These are phyloP conservation scores for Oreotrochilus melanogaster DNA, from an alignment of 2,113 vertebrate genomes.

Conservation along the genomic window DNA sequence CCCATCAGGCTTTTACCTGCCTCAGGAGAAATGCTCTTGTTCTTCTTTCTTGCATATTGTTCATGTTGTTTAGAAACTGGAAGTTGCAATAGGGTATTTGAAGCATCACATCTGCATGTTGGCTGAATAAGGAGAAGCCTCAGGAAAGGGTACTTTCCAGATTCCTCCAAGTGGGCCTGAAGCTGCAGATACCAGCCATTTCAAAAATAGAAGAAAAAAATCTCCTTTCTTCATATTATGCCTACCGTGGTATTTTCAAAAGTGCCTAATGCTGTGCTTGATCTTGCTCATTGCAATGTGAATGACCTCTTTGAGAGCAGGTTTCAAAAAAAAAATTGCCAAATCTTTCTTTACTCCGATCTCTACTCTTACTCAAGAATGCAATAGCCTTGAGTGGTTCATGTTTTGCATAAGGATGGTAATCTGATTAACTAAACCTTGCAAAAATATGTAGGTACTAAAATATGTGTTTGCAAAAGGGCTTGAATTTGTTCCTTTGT, in stretches of 20 bases:
- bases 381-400: background rate
- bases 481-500: conserved; percentile 42
- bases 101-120: background rate
- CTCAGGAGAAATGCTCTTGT: background rate
- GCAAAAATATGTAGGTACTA: background rate
- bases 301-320: background rate
- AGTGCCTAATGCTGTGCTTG: background rate
- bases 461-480: background rate
- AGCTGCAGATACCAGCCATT: background rate
- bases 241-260: background rate
- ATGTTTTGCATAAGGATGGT: background rate
- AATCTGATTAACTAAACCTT: background rate
- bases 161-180: background rate
- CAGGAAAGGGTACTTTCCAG: background rate
- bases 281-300: background rate
- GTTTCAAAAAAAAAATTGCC: background rate
- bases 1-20: background rate
- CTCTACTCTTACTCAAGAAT: background rate
- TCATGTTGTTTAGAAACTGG: background rate
- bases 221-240: background rate
- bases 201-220: background rate
- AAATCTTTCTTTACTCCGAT: background rate
- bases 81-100: background rate
- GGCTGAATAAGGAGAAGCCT: background rate
- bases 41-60: background rate